Conservation (phyloP, 1,140 invertebrate genomes). For the Papilio aristodemus region DNA sequence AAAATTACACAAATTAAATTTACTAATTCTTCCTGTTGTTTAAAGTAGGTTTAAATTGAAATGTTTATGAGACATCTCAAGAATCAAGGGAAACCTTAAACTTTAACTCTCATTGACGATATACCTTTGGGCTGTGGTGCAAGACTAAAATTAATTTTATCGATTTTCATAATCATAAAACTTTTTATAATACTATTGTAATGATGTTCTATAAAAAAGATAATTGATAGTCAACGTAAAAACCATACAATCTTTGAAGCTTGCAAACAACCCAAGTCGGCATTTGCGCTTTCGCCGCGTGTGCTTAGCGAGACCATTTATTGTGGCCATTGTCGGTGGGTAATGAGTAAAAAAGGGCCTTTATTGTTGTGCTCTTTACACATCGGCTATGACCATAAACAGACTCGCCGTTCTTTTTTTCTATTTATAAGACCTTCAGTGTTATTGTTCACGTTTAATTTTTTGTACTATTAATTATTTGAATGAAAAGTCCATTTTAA, state of each 20-base stretch:
- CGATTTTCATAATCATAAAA: background rate
- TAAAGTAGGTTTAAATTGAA: too few species aligned
- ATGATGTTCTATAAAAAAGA: background rate
- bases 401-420: constrained; percentile 37
- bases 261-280: background rate
- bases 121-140: background rate
- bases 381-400: constrained; percentile 47
- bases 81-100: too few species aligned
- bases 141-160: background rate
- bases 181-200: background rate
- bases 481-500: background rate
- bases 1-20: background rate
- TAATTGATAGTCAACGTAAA: background rate
- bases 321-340: constrained; percentile 45
- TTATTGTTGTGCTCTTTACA: constrained; percentile 48
- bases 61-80: too few species aligned
- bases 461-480: background rate
- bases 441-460: constrained; percentile 17
- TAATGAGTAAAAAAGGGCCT: constrained; percentile 53
- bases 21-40: background rate
- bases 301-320: constrained; percentile 47
- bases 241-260: constrained; percentile 6
- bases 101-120: background rate
- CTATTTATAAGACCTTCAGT: constrained; percentile 15
- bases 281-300: constrained; percentile 29